Evolutionary conservation across 1,140 invertebrate species (phyloP), one percentile per base, ranked within the genome.

Genomic region (Drosophila tani): DNA sequence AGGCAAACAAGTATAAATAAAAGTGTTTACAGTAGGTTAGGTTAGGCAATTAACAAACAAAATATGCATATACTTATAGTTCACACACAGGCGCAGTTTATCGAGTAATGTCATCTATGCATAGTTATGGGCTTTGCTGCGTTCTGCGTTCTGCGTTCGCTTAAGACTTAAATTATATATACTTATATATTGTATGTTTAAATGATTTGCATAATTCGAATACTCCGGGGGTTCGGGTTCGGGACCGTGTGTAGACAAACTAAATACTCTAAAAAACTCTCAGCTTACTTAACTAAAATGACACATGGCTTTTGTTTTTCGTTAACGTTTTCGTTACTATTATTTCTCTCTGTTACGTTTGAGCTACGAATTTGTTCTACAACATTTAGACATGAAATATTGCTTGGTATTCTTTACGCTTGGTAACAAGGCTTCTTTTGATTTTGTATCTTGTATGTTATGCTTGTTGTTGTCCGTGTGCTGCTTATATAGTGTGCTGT

Each of bases 311-410:
- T 78, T 82, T 77, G 62, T 60, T 78, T 81, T 65, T n/a, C n/a
- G n/a, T n/a, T n/a, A n/a, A n/a, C 81, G 2, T 7, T 50, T 66
- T 14, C n/a, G 46, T 59, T 58, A 46, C 45, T 69, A 78, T 70
- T 60, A 56, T 40, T 40, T 56, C 35, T 69, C 64, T 75, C 49
- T 24, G 46, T 76, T 77, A 75, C 32, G 71, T 77, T 69, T 77
- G 56, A 51, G 60, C 76, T 88, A 82, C 81, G 75, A 76, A 87
- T 88, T 88, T 80, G 80, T 57, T 78, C 75, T 78, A 78, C 75
- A 67, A 86, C 81, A 88, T 86, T 86, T 77, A 86, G 84, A 86
- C 83, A 88, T 86, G 80, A 83, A 86, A 83, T 86, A 86, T 86
- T 86, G 83, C 83, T 86, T 82, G 81, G 79, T 86, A 77, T 88